Base-by-base conservation (phyloP, 2,113 vertebrate genomes). In the Stomatorhinus ivindoensis region DNA sequence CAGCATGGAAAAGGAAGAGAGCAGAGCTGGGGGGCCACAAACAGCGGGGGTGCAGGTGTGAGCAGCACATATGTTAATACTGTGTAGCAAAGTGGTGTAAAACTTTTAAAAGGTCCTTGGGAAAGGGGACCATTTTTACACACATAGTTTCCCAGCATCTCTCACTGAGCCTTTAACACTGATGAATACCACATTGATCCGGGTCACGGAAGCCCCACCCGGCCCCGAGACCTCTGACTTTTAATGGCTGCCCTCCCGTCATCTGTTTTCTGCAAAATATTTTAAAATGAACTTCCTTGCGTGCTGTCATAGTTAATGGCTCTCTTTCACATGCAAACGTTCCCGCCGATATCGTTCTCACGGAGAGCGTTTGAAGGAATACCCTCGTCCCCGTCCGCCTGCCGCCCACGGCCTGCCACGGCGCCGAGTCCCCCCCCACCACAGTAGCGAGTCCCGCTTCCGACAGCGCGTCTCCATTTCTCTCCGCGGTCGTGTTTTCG, bases 121-220 rank as follows among this genome's bases (percentile, higher is more conserved):
- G 84, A 86, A 61, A 87, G 53, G n/a, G 7, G 42, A 15, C 58
- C 82, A 73, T 42, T 89, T 89, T 89, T 65, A 61, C 89, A 46
- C 76, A 61, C 24, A 58, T 42, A 17, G 15, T 65, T 61, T 61
- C 87, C 35, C 24, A 51, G 44, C 10, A 17, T 19, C 44, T 39
- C 44, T 87, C 10, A n/a, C 87, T 61, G 24, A 61, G 51, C 87
- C 24, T 10, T 87, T 61, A 87, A 65, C 3, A 8, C 42, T 87
- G 87, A 87, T 61, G 51, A 87, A 58, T 44, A 87, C 51, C 50
- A 87, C 50, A 39, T 58, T 87, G 86, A 58, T 87, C 50, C 19
- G 53, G 31, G 53, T 21, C 31, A 44, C 35, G 47, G 47, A 87
- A 42, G 27, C 53, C n/a, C 48, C 48, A 44, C 46, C 21, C 3